Base-by-base conservation (phyloP, 1,140 invertebrate genomes). In the Capitella teleta region DNA sequence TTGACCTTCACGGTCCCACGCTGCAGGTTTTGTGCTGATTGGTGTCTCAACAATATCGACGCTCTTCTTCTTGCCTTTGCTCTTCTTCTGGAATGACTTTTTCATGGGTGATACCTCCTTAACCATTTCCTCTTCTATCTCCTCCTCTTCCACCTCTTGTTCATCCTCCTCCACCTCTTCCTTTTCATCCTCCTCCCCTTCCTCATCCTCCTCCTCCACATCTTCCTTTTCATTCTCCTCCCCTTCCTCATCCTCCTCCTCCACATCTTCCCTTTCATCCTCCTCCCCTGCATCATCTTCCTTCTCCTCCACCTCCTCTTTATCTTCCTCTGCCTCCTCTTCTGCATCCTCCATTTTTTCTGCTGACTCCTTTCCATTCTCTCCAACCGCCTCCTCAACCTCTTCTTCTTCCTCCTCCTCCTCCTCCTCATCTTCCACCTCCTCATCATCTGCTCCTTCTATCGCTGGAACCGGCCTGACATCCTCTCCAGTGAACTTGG, bases 401-500 rank as follows among this genome's bases (percentile, higher is more conserved):
- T 43, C 36, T 34, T 46, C 48, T 2, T 49, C 49, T 12, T 48
- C 47, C 10, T 49, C 52, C 41, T 52, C 47, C 5, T 47, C 52
- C 36, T 21, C 47, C 5, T 56, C 55, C 5, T 51, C 47, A 14
- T 52, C 49, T 32, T 53, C 54, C 8, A 47, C 49, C 24, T 19
- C 38, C 10, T 62, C 57, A 19, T 41, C 52, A 0, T 56, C 57
- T n/a, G 52, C 57, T 19, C 56, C 58, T 2, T 55, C 52, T 16
- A 50, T 41, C 25, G 23, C 26, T 19, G 52, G 40, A 37, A 60
- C 25, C 19, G 54, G 34, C 37, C 56, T 49, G 0, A 65, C 54
- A 56, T 68, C 63, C 6, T 63, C 59, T 21, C 48, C 61, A 18
- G 37, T 51, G 48, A 61, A 66, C 25, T 56, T 40, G n/a, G 61